Conservation (phyloP, 2,888 invertebrate genomes). For the Caenorhabditis uteleia region DNA sequence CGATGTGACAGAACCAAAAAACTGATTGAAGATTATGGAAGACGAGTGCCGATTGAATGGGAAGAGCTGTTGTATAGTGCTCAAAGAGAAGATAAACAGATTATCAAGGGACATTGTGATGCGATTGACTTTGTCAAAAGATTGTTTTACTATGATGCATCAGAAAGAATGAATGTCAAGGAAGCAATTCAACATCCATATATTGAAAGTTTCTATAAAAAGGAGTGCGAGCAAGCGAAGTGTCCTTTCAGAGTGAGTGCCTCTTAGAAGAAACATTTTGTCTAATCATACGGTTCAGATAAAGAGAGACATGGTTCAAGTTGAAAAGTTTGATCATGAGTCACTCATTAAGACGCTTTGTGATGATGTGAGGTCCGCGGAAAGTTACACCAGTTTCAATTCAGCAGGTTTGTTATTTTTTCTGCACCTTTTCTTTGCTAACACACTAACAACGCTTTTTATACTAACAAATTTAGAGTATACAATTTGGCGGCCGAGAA, state of each 20-base stretch:
- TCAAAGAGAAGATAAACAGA: conserved; percentile 16
- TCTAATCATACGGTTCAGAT: conserved; percentile 42
- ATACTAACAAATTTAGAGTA: conserved; percentile 5
- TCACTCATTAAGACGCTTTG: conserved; percentile 54
- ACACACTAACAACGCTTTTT: too few species aligned
- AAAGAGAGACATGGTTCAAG: conserved; percentile 66
- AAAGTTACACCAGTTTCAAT: conserved; percentile 20
- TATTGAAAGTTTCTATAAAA: conserved; percentile 18
- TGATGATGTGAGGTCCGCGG: conserved; percentile 58
- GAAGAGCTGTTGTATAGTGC: conserved; percentile 27
- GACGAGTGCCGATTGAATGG: conserved; percentile 14
- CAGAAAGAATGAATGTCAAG: conserved; percentile 50
- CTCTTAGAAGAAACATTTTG: neutral
- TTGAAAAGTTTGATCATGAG: conserved; percentile 57
- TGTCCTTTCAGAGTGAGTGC: conserved; percentile 37
- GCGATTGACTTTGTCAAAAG: conserved; percentile 56
- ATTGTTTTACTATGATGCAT: conserved; percentile 52
- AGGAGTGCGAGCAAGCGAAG: neutral
- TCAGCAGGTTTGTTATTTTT: conserved; percentile 36
- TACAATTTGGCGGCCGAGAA: too few species aligned
- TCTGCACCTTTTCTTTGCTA: neutral
- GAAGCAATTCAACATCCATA: conserved; percentile 58
- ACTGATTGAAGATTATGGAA: conserved; percentile 47
- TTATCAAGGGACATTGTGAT: conserved; percentile 27
- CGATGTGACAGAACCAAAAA: conserved; percentile 60